Conservation (phyloP, 2,888 invertebrate species). For the Trissonchulus latispiculum region DNA sequence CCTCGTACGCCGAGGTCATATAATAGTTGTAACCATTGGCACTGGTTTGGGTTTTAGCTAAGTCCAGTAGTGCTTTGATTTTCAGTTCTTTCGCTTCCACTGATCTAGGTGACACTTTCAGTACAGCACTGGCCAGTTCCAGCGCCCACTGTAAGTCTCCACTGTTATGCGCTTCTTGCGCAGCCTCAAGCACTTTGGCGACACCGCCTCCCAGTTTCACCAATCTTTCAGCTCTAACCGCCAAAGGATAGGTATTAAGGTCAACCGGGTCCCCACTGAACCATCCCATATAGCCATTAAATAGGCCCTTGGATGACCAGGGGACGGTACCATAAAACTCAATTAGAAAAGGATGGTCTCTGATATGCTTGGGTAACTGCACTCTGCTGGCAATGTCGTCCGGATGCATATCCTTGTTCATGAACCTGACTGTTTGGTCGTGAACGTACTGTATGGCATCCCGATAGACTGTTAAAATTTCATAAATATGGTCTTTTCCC, state of each 20-base stretch:
- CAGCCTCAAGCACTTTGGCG: neutral
- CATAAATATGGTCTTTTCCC: conserved; percentile 30
- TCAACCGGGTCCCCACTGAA: conserved; percentile 9
- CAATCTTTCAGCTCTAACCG: neutral
- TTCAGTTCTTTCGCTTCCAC: neutral
- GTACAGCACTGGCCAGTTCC: neutral
- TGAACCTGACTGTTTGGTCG: conserved; percentile 39
- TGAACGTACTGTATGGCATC: conserved; percentile 41
- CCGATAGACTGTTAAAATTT: conserved; percentile 32
- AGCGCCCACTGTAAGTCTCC: conserved; percentile 6
- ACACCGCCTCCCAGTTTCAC: neutral
- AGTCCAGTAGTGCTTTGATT: neutral
- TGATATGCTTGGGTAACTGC: conserved; percentile 33
- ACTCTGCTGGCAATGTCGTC: conserved; percentile 37
- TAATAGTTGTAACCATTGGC: conserved; percentile 8
- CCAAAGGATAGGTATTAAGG: neutral
- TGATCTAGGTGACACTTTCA: neutral
- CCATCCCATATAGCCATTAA: conserved; percentile 24
- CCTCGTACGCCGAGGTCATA: neutral
- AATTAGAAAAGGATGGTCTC: conserved; percentile 33
- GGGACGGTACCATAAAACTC: conserved; percentile 40
- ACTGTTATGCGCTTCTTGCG: neutral
- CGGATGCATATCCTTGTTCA: conserved; percentile 39
- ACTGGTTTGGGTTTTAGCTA: neutral
- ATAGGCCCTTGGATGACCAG: conserved; percentile 40